phyloP scores from a whole-genome alignment of 2,888 invertebrate species.

The Bimastos eiseni region DNA sequence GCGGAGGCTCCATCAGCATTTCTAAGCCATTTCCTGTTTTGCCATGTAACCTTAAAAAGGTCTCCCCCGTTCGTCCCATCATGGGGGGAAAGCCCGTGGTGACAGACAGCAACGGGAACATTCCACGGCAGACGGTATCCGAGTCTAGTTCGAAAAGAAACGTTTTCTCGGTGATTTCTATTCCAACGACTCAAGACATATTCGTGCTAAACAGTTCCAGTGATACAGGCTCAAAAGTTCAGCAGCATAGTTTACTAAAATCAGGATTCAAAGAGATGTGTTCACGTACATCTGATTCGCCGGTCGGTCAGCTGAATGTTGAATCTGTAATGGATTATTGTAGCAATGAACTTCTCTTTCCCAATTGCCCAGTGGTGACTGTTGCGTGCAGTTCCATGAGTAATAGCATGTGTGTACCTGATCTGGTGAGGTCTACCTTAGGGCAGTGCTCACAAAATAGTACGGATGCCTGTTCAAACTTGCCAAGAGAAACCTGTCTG shows the following conservation, averaged over 20 bases:
- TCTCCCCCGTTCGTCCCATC: background rate
- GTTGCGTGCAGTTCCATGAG: background rate
- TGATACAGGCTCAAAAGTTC: slow-evolving; percentile 4
- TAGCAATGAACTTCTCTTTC: background rate
- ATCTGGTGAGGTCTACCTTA: background rate
- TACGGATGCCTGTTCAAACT: background rate
- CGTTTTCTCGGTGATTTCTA: background rate
- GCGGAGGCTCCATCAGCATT: slow-evolving; percentile 13
- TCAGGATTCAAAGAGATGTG: slow-evolving; percentile 6
- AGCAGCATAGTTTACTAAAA: background rate
- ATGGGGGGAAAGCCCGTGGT: slow-evolving; percentile 15
- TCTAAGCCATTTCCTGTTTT: background rate
- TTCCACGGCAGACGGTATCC: background rate
- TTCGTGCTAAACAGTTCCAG: background rate
- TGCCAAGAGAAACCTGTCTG: background rate
- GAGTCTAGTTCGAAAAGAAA: slow-evolving; percentile 3
- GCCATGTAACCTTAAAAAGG: background rate
- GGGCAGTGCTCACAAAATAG: background rate
- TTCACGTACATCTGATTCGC: background rate
- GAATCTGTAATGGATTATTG: background rate
- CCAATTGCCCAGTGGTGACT: background rate
- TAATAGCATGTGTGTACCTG: background rate
- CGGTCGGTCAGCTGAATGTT: background rate
- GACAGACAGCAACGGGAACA: slow-evolving; percentile 13
- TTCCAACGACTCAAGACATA: background rate